These are phyloP conservation scores for Baccha elongata DNA, from an alignment of 2,888 invertebrate species.

Conservation along the genomic window DNA sequence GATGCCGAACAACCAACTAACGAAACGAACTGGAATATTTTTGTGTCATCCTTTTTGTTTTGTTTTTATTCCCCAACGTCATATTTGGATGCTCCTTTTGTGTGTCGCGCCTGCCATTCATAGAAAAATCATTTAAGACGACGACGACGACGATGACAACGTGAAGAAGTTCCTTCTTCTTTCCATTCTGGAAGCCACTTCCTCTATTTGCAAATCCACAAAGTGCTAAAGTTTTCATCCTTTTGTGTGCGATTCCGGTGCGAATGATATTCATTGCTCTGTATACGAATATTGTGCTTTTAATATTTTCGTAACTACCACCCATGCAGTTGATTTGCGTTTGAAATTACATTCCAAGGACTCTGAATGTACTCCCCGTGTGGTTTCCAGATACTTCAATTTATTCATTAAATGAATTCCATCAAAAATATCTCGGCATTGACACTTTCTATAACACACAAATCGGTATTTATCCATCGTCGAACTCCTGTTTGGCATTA, in stretches of 20 bases:
- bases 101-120: slow-evolving; percentile 65
- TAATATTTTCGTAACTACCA: slow-evolving; percentile 55
- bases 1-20: slow-evolving; percentile 58
- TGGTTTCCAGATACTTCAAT: slow-evolving; percentile 42
- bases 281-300: slow-evolving; percentile 55
- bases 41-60: not conserved
- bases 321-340: slow-evolving; percentile 34
- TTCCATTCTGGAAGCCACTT: slow-evolving; percentile 29
- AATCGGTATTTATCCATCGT: slow-evolving; percentile 25
- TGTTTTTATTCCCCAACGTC: slow-evolving; percentile 16
- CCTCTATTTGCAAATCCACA: slow-evolving; percentile 41
- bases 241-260: slow-evolving; percentile 31
- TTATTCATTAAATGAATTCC: slow-evolving; percentile 49
- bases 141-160: not conserved
- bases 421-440: slow-evolving; percentile 38
- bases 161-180: slow-evolving; percentile 10
- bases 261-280: slow-evolving; percentile 34
- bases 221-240: slow-evolving; percentile 58
- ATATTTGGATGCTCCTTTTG: slow-evolving; percentile 47
- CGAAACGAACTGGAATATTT: slow-evolving; percentile 52
- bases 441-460: slow-evolving; percentile 12
- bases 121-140: slow-evolving; percentile 61
- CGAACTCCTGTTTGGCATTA: not conserved
- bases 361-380: not conserved
- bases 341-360: slow-evolving; percentile 12